These are phyloP conservation scores for Chauna torquata DNA, from an alignment of 2,113 vertebrate genomes.

Conservation along the genomic window DNA sequence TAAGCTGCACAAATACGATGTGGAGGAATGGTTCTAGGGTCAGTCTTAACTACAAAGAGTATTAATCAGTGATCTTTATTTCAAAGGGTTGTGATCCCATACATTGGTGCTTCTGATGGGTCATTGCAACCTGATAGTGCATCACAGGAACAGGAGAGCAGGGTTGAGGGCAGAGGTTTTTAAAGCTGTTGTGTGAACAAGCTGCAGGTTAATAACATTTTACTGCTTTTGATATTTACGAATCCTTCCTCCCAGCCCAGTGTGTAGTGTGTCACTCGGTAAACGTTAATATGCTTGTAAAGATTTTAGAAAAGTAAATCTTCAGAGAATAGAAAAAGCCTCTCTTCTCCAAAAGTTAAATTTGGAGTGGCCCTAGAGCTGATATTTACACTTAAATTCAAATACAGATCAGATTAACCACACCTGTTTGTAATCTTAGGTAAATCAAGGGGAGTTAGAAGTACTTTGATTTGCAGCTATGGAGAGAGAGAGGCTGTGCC, in stretches of 20 bases:
- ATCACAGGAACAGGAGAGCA: neutral
- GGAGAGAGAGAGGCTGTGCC: neutral
- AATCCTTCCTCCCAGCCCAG: neutral
- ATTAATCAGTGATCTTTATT: neutral
- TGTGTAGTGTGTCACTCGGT: neutral
- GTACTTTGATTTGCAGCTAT: constrained; percentile 30
- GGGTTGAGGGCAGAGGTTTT: neutral
- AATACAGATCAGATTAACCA: neutral
- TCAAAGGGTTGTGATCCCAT: neutral
- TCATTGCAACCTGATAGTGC: neutral
- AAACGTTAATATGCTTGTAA: neutral
- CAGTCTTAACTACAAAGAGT: neutral
- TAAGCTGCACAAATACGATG: neutral
- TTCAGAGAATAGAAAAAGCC: neutral
- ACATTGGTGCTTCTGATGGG: neutral
- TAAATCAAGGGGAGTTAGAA: neutral
- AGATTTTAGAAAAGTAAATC: neutral
- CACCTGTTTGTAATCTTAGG: neutral
- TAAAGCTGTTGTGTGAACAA: neutral
- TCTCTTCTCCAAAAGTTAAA: neutral
- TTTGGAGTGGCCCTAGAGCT: neutral
- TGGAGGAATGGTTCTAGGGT: neutral
- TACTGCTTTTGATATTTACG: neutral
- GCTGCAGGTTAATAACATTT: neutral
- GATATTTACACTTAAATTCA: neutral